These are phyloP conservation scores for Myopa tessellatipennis DNA, from an alignment of 2,888 invertebrate species.

Conservation along the genomic window DNA sequence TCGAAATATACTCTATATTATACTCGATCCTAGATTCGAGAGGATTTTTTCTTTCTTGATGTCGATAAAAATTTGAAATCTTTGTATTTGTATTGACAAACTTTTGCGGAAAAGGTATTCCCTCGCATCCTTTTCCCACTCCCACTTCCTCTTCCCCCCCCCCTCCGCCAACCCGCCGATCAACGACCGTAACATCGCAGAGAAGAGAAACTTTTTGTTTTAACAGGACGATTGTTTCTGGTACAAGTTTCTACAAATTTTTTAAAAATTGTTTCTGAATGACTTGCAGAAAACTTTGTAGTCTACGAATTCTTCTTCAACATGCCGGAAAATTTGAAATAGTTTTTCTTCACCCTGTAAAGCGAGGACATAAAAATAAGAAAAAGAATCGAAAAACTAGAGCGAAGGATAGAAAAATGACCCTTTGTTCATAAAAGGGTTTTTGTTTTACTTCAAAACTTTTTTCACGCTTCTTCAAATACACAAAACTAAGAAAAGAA, in stretches of 20 bases:
- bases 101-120: background rate
- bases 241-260: conserved; percentile 34
- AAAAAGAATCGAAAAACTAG: background rate
- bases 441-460: conserved; percentile 24
- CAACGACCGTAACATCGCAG: too few species aligned
- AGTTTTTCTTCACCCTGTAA: background rate
- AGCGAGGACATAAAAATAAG: background rate
- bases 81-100: background rate
- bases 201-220: background rate
- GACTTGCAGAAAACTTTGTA: conserved; percentile 31
- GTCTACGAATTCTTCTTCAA: background rate
- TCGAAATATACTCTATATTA: too few species aligned
- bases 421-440: background rate
- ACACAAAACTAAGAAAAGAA: background rate
- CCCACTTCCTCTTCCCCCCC: too few species aligned
- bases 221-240: background rate
- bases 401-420: background rate
- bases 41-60: background rate
- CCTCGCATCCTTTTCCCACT: too few species aligned
- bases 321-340: conserved; percentile 28
- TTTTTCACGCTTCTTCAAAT: conserved; percentile 26
- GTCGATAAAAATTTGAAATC: background rate
- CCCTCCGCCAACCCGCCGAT: too few species aligned
- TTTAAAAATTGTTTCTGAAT: conserved; percentile 41
- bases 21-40: background rate